Percentiles rank a stretch among this genome's conserved stretches.
Conservation (phyloP, 2,113 vertebrate species). For the Carassius carassius region DNA sequence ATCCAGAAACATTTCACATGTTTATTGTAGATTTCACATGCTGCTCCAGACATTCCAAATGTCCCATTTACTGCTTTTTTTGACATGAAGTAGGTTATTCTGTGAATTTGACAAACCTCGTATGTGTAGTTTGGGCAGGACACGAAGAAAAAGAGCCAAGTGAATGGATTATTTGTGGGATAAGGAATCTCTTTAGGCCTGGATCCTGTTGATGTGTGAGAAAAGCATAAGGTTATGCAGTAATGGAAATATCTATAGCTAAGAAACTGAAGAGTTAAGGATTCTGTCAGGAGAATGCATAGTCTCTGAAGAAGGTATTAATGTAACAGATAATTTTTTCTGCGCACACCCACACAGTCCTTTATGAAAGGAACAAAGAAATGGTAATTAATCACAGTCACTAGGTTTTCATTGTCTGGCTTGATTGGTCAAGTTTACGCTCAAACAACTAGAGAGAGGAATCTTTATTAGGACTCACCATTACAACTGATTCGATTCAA, state of each 20-base stretch:
- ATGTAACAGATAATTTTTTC: neutral
- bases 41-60: neutral
- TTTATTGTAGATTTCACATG: too few relatives aligned
- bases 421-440: neutral
- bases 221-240: neutral
- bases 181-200: constrained; percentile 76
- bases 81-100: neutral
- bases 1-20: neutral
- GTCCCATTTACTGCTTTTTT: constrained; percentile 1
- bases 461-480: constrained; percentile 65
- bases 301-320: neutral
- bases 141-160: constrained; percentile 79
- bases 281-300: neutral
- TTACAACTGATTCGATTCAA: constrained; percentile 73
- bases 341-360: neutral
- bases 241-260: constrained; percentile 32
- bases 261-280: neutral
- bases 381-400: neutral
- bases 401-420: neutral
- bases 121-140: constrained; percentile 81
- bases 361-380: constrained; percentile 11
- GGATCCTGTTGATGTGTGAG: constrained; percentile 67
- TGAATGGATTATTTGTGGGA: constrained; percentile 78
- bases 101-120: constrained; percentile 64
- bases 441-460: neutral